Base-by-base conservation (phyloP, 1,140 invertebrate species). In the Cyclina sinensis region DNA sequence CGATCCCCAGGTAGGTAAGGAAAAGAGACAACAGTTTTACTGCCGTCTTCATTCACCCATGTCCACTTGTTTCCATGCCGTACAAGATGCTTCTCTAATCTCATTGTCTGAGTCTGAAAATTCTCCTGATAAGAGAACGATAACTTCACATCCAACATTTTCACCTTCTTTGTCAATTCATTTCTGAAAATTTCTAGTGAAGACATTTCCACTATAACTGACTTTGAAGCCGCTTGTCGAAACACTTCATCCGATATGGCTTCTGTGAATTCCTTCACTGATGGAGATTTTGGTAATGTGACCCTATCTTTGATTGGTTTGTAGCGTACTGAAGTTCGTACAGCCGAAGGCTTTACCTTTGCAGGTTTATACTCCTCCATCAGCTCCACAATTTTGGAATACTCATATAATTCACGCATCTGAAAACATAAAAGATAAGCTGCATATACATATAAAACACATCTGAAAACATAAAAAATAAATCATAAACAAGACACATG, bases 21-120 rank as follows among this genome's bases (percentile, higher is more conserved):
- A 82, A 92, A 92, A 9, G 87, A 86, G 16, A 91, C 57, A 0
- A 92, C 82, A 35, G 21, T 80, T 43, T 87, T 85, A 39, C 89
- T 79, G 21, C 90, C 84, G 46, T 90, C 79, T n/a, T 76, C 73
- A 32, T 85, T 57, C 21, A 80, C 84, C 91, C 91, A 92, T 0
- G 68, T 86, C 91, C 91, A 92, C 73, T 91, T 92, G 65, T 92
- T 92, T n/a, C 91, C 90, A 54, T 91, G 89, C 11, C 91, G 86
- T 11, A 92, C 87, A 0, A 92, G 74, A 18, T 91, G 86, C 51
- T 89, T 90, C 62, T 92, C 91, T 24, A 92, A 78, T 78, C 90
- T 70, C 39, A 89, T 87, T 0, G 91, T 92, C 37, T 90, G 87
- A 18, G 91, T 92, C 21, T 70, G 35, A 54, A 88, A 92, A 57